Percentiles rank a stretch among this genome's conserved stretches.
phyloP scores from a whole-genome alignment of 2,888 invertebrate genomes.

The Magallana nippona region DNA sequence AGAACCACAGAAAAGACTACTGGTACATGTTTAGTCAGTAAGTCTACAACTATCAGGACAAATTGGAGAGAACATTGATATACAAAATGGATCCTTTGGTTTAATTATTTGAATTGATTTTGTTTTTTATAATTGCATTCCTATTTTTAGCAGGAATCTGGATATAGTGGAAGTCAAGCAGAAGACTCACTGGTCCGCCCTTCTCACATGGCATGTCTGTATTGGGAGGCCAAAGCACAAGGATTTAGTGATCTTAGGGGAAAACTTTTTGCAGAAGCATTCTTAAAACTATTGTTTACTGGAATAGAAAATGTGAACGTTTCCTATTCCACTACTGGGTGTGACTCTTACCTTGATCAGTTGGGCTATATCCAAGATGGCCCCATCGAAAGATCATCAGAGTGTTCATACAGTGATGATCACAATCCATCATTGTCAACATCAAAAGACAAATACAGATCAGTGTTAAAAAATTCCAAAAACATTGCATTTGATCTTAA shows the following conservation, averaged over 20 bases:
- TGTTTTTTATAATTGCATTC: no score
- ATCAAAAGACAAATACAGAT: constrained; percentile 9
- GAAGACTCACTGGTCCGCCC: neutral
- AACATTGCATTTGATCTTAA: constrained; percentile 23
- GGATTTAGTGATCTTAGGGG: constrained; percentile 28
- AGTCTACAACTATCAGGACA: no score
- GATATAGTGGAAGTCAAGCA: neutral
- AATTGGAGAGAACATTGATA: no score
- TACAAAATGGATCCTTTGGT: no score
- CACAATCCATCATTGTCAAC: neutral
- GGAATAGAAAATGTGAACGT: constrained; percentile 5
- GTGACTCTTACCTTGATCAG: neutral
- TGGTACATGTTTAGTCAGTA: no score
- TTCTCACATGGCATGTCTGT: neutral
- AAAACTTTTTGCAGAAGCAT: neutral
- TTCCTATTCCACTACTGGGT: neutral
- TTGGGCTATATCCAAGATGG: neutral
- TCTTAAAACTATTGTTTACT: neutral
- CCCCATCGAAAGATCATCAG: neutral
- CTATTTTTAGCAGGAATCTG: no score
- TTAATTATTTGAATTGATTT: no score
- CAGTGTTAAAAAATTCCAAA: constrained; percentile 19
- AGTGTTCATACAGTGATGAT: neutral
- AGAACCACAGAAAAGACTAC: no score
- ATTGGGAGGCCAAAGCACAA: constrained; percentile 39